These are phyloP conservation scores for Agriopis leucophaearia DNA, from an alignment of 2,888 invertebrate species.

Conservation along the genomic window DNA sequence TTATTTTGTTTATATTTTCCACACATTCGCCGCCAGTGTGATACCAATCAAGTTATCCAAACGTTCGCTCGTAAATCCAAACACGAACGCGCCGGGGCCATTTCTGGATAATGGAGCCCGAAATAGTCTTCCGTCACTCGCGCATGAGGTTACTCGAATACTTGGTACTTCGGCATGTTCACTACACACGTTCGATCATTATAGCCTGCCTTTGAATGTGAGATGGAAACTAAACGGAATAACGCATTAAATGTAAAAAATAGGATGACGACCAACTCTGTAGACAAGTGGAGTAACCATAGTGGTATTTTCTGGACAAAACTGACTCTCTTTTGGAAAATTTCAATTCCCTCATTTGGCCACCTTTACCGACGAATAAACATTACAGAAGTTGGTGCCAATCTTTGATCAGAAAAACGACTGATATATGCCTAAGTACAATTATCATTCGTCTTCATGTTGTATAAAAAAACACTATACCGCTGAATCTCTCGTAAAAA, in stretches of 20 bases:
- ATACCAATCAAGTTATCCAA: conserved; percentile 54
- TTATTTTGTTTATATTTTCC: conserved; percentile 25
- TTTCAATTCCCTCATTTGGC: too few species aligned
- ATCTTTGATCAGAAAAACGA: too few species aligned
- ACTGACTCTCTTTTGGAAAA: too few species aligned
- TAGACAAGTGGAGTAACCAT: neutral
- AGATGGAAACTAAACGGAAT: conserved; percentile 28
- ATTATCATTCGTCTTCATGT: too few species aligned
- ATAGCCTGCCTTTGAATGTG: conserved; percentile 46
- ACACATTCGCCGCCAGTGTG: conserved; percentile 34
- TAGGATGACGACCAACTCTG: neutral
- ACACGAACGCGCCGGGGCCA: conserved; percentile 75
- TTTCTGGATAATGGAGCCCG: conserved; percentile 81
- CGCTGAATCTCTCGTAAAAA: too few species aligned
- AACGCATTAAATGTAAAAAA: too few species aligned
- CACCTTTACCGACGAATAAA: too few species aligned
- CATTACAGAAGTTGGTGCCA: too few species aligned
- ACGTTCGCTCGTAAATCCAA: conserved; percentile 72
- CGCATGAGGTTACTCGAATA: conserved; percentile 59
- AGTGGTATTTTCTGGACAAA: too few species aligned
- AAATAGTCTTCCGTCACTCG: conserved; percentile 79
- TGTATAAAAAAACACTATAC: too few species aligned
- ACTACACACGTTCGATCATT: conserved; percentile 46
- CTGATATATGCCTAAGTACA: too few species aligned
- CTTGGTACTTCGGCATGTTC: conserved; percentile 34